phyloP scores from a whole-genome alignment of 30 jellyfish, hydroid and myxozoan genomes.

The Aurelia aurita complex sp. Pacific region DNA sequence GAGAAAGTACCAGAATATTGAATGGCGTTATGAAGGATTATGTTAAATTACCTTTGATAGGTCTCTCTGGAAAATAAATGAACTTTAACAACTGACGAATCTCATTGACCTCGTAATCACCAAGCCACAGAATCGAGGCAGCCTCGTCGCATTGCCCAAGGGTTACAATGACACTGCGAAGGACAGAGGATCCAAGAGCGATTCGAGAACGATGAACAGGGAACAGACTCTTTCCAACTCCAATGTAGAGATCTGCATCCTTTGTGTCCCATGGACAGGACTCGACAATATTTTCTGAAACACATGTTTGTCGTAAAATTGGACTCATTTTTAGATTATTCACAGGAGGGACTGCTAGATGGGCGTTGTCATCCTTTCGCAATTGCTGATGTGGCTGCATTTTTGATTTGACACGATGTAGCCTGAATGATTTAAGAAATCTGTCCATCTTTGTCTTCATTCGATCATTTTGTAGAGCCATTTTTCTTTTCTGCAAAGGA shows the following conservation, averaged over 20 bases:
- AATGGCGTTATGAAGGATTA: background rate
- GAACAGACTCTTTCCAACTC: conserved; percentile 6
- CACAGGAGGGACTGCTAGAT: no score
- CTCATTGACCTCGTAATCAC: background rate
- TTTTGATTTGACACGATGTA: no score
- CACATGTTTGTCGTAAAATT: no score
- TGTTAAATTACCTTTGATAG: background rate
- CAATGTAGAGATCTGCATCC: conserved; percentile 2
- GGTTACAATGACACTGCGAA: background rate
- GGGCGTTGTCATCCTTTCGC: no score
- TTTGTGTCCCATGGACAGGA: background rate
- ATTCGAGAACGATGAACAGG: conserved; percentile 22
- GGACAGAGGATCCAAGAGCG: conserved; percentile 2
- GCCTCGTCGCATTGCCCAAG: conserved; percentile 2
- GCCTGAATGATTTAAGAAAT: no score
- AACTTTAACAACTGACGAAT: background rate
- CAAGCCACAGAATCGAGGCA: background rate
- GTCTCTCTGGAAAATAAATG: conserved; percentile 2
- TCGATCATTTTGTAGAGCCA: no score
- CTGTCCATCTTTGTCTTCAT: no score
- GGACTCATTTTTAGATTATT: no score
- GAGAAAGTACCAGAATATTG: background rate
- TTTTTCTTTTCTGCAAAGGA: no score
- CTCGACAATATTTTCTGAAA: no score
- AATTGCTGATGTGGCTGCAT: no score